Evolutionary conservation across 2,888 invertebrate species (phyloP), one percentile per base, ranked within the genome.

Genomic region (Scaptodrosophila latifasciaeformis): DNA sequence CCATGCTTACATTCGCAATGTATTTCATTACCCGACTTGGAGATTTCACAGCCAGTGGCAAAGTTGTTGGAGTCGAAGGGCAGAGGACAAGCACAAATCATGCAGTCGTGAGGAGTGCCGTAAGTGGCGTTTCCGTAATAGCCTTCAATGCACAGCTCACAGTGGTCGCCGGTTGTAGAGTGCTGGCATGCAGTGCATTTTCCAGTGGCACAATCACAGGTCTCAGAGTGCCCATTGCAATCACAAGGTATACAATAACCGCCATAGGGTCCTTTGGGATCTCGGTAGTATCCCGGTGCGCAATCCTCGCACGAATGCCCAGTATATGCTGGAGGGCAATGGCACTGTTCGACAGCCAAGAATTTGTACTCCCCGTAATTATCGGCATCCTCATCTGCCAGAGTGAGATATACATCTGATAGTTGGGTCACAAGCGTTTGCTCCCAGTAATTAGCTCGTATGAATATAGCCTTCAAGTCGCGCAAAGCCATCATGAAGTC

Each of bases 161-260:
- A 99, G 82, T 98, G 96, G 44, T 95, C 94, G 0, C 97, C 97
- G 62, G 89, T 90, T 0, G 97, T 97, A 65, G 93, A 93, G 83
- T 97, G 94, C 64, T 90, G 90, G 72, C 97, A 97, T 64, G 92
- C 95, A 78, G 91, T 87, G 83, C 99, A 99, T 53, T 94, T 88
- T 49, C 99, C 99, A 2, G 97, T 98, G 51, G 93, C 90, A 49
- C 96, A 93, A 76, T 99, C 96, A 80, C 99, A 99, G 49, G 90
- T 90, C 39, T 91, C 90, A 0, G 98, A 91, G 83, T 99, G 99
- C 0, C 95, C 95, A 83, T 98, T 92, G 84, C 99, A 99, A 71
- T 97, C 92, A 84, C 99, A 99, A 0, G 95, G 95, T 9, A 96
- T 92, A 85, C 99, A 99, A 77, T 93, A 94, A 0, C 96, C 97